A percentile compares a stretch with the other conserved stretches of the same genome.
Conservation (phyloP, 2,113 vertebrate genomes). For the Mus spicilegus region DNA sequence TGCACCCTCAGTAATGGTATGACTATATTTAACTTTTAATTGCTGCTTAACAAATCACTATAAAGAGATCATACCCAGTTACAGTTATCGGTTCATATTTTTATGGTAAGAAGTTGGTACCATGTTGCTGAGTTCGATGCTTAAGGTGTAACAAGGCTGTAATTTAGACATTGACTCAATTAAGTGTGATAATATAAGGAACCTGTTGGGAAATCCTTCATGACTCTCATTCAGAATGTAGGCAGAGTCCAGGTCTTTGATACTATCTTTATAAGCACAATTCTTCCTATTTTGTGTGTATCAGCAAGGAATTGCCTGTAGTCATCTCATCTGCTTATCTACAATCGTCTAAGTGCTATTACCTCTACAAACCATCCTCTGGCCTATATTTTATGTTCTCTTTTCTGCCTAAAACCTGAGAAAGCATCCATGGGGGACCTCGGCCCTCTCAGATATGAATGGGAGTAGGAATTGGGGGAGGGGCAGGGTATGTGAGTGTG, state of each 20-base stretch:
- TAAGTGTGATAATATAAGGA: neutral
- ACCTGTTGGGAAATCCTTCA: neutral
- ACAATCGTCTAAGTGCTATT: neutral
- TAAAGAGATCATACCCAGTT: neutral
- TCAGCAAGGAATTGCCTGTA: neutral
- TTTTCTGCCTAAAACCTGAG: neutral
- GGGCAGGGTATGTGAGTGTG: no score
- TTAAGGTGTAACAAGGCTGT: neutral
- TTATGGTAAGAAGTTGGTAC: neutral
- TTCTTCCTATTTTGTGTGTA: neutral
- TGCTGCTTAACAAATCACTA: neutral
- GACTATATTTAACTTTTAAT: neutral
- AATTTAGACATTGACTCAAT: neutral
- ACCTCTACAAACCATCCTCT: neutral
- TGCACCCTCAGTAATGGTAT: neutral
- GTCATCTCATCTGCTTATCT: neutral
- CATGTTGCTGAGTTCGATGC: neutral
- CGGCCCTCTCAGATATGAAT: no score
- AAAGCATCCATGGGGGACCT: neutral
- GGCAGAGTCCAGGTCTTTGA: neutral
- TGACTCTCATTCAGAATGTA: neutral
- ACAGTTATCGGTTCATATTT: neutral
- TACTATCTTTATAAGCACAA: fast-evolving
- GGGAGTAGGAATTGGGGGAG: no score
- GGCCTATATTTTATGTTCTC: neutral